Evolutionary conservation across 2,113 vertebrate species (phyloP).

Genomic region (Felis catus): F.catus_Fca126_mat1.0 CM031426.1:38630501-38631000

Average conservation of each 20-base stretch:
- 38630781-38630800: not conserved
- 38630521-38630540: not conserved
- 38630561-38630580: slow-evolving; percentile 36
- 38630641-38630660: not conserved
- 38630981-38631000: not conserved
- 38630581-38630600: slow-evolving; percentile 64
- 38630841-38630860: not conserved
- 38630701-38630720: no score
- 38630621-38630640: slow-evolving; percentile 27
- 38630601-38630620: slow-evolving; percentile 48
- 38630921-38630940: not conserved
- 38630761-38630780: not conserved
- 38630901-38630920: not conserved
- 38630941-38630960: not conserved
- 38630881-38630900: rapidly evolving
- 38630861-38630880: not conserved
- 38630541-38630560: not conserved
- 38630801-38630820: not conserved
- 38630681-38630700: not conserved
- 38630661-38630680: slow-evolving; percentile 22
- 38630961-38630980: not conserved
- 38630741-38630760: not conserved
- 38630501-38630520: not conserved
- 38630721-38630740: no score
- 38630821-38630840: not conserved